A percentile compares a stretch with the other conserved stretches of the same genome.
Evolutionary conservation across 2,113 vertebrate species (phyloP).

Genomic region (Erpornis zantholeuca): DNA sequence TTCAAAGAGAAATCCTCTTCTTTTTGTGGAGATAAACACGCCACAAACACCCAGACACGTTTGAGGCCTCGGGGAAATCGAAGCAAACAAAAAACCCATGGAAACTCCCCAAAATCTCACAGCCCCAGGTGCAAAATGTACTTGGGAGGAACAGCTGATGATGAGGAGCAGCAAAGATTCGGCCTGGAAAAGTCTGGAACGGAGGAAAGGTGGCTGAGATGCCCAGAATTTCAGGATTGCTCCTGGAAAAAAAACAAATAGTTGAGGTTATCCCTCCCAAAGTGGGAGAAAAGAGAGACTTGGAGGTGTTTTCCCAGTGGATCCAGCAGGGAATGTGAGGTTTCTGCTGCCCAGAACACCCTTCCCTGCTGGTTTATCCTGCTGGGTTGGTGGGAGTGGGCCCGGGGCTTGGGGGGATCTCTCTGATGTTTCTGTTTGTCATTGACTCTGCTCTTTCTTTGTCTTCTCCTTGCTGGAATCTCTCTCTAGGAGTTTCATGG

Average conservation of each 20-base stretch:
- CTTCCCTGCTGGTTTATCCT: background rate
- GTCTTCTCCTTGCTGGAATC: constrained; percentile 82
- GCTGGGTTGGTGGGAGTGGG: background rate
- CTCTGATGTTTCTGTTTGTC: constrained; percentile 40
- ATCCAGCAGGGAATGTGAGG: background rate
- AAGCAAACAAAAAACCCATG: background rate
- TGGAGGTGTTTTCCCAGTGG: background rate
- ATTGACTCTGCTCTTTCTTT: constrained; percentile 84
- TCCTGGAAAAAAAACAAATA: background rate
- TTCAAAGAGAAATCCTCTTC: background rate
- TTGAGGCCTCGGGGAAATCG: background rate
- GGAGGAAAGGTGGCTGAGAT: background rate
- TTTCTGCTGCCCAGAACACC: background rate
- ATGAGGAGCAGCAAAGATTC: background rate
- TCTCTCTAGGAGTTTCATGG: constrained; percentile 94
- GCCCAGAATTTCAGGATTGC: background rate
- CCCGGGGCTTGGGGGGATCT: background rate
- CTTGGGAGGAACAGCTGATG: background rate
- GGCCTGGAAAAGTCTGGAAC: background rate
- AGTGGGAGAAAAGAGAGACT: background rate
- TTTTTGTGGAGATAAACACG: background rate
- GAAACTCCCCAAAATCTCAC: background rate
- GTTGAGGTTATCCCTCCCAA: accelerated
- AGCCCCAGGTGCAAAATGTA: background rate
- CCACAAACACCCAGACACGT: background rate